Base-by-base conservation (phyloP, 2,797 vertebrate genomes). In the Aratinga solstitialis region DNA sequence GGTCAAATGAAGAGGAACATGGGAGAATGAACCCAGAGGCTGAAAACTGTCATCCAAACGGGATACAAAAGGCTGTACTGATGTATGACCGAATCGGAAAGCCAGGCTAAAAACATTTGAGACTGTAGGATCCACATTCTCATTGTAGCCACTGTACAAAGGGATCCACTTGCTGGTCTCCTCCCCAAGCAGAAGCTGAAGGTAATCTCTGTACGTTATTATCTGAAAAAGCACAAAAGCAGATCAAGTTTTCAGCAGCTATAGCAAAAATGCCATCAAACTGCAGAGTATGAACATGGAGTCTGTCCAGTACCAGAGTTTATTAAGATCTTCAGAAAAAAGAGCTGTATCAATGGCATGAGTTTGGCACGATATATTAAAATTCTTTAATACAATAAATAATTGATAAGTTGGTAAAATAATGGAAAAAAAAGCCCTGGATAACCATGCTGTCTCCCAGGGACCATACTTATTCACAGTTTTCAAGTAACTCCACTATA, bases 71-170 rank as follows among this genome's bases (percentile, higher is more conserved):
- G 93, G 92, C 65, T 14, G 83, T 22, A 96, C 90, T 0, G 29
- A 85, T 0, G 68, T 36, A 17, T 96, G 96, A 32, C 90, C 93
- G 0, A 96, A 94, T 6, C 48, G 88, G 58, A 96, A 96, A 67
- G 95, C 90, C 85, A 96, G 10, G 36, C 92, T 85, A 63, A 96
- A 96, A 67, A 95, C 90, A 6, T 95, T 91, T 29, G 92, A 77
- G 43, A 51, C 68, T 7, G n/a, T 90, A 0, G 96, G 95, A 91
- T 95, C 86, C 69, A 90, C 76, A 2, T n/a, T n/a, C 20, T 93
- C 80, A 0, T 84, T 40, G 32, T 95, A 96, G 45, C 93, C 96
- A 4, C 56, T 36, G 79, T 96, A 96, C 2, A 1, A 17, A 67
- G 93, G 95, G 84, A 96, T 90, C 93, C 93, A 93, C 29, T 30